Evolutionary conservation across 2,113 vertebrate genomes (phyloP).

Genomic region (Danionella cerebrum): DNA sequence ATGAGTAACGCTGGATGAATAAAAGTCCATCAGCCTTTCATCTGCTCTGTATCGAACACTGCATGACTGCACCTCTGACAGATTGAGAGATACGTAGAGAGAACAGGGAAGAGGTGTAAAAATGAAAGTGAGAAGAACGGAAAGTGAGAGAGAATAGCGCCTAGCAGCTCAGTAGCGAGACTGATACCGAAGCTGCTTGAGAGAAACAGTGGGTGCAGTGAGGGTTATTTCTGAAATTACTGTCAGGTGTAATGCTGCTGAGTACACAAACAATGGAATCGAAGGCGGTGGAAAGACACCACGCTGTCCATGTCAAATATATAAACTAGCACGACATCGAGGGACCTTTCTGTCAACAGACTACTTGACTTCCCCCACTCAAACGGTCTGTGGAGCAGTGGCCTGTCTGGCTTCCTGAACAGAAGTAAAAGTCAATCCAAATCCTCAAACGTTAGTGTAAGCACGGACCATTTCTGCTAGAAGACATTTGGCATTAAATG

Average conservation of each 20-base stretch:
- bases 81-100: not conserved
- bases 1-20: slow-evolving; percentile 4
- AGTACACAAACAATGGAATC: not conserved
- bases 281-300: not conserved
- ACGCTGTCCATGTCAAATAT: too few relatives aligned
- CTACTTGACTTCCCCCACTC: too few relatives aligned
- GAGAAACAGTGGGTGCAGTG: not conserved
- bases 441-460: too few relatives aligned
- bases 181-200: not conserved
- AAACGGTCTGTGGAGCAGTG: too few relatives aligned
- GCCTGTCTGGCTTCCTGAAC: too few relatives aligned
- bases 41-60: not conserved
- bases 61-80: not conserved
- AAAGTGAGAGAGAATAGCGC: not conserved
- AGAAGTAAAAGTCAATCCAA: too few relatives aligned
- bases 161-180: not conserved
- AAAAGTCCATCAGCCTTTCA: slow-evolving; percentile 10
- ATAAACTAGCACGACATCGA: too few relatives aligned
- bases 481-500: too few relatives aligned
- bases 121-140: not conserved
- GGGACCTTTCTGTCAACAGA: too few relatives aligned
- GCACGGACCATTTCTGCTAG: too few relatives aligned
- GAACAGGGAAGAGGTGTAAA: not conserved
- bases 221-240: not conserved
- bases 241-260: not conserved